These are phyloP conservation scores for Limnephilus lunatus DNA, from an alignment of 2,888 invertebrate genomes.

Conservation along the genomic window DNA sequence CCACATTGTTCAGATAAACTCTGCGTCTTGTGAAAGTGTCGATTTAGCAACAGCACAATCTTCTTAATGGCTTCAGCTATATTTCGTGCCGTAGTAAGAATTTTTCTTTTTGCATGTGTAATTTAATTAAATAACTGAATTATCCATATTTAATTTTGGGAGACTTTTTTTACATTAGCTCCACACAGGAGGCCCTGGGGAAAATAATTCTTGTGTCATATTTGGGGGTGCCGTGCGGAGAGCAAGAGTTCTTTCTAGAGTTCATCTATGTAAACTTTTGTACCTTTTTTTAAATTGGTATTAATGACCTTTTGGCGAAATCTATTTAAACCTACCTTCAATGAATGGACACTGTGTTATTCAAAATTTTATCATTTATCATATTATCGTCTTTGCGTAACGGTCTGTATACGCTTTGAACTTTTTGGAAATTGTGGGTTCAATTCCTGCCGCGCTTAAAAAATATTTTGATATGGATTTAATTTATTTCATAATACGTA, in stretches of 20 bases:
- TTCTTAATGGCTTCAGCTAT: slow-evolving; percentile 2
- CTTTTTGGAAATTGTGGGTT: background rate
- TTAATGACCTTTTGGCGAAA: background rate
- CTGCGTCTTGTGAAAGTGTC: background rate
- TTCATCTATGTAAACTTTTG: background rate
- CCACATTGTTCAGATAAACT: background rate
- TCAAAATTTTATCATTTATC: background rate
- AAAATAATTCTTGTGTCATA: too few relatives aligned
- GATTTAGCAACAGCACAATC: background rate
- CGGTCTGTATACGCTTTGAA: background rate
- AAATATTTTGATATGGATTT: background rate
- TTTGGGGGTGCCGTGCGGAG: too few relatives aligned
- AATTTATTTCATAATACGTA: background rate
- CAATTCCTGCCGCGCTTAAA: background rate
- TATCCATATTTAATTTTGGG: background rate
- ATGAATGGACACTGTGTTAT: background rate
- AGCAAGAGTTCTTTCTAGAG: background rate
- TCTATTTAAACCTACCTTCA: background rate
- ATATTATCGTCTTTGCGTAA: background rate
- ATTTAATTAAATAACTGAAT: background rate
- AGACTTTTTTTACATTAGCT: background rate
- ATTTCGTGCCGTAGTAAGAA: background rate
- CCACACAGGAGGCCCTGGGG: too few relatives aligned
- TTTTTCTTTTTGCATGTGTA: background rate
- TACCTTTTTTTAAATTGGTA: background rate